Percentiles rank a stretch among this genome's conserved stretches.
Evolutionary conservation across 2,888 invertebrate genomes (phyloP).

Genomic region (Mermis nigrescens): DNA sequence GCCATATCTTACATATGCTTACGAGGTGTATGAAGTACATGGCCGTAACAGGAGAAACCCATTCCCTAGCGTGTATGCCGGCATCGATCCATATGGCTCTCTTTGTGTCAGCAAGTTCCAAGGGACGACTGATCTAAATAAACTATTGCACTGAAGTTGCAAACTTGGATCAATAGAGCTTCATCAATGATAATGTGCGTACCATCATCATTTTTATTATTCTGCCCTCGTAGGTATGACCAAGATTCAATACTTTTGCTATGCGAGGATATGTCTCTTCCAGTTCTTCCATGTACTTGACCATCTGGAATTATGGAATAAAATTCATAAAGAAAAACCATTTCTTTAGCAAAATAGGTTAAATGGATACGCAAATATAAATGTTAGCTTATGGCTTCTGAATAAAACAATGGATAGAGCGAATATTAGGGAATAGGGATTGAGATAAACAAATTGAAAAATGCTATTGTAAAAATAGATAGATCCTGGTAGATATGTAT

Average conservation of each 20-base stretch:
- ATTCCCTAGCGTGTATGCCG: conserved; percentile 28
- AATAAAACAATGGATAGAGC: too few relatives aligned
- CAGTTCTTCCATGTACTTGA: background rate
- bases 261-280: background rate
- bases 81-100: conserved; percentile 30
- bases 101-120: conserved; percentile 13
- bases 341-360: too few relatives aligned
- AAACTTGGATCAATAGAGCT: background rate
- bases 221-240: conserved; percentile 24
- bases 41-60: conserved; percentile 30
- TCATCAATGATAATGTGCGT: background rate
- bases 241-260: conserved; percentile 23
- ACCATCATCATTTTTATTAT: conserved; percentile 27
- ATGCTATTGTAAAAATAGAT: too few relatives aligned
- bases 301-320: background rate
- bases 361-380: too few relatives aligned
- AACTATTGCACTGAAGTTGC: background rate
- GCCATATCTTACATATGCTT: too few relatives aligned
- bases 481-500: too few relatives aligned
- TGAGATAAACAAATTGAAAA: too few relatives aligned
- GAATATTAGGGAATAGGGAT: too few relatives aligned
- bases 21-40: conserved; percentile 24
- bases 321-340: background rate
- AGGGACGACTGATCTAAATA: background rate
- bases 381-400: too few relatives aligned